Evolutionary conservation across 92 coral and sea anemone genomes (phyloP), one percentile per base, ranked within the genome.

Genomic region (Parazoanthus swiftii): DNA sequence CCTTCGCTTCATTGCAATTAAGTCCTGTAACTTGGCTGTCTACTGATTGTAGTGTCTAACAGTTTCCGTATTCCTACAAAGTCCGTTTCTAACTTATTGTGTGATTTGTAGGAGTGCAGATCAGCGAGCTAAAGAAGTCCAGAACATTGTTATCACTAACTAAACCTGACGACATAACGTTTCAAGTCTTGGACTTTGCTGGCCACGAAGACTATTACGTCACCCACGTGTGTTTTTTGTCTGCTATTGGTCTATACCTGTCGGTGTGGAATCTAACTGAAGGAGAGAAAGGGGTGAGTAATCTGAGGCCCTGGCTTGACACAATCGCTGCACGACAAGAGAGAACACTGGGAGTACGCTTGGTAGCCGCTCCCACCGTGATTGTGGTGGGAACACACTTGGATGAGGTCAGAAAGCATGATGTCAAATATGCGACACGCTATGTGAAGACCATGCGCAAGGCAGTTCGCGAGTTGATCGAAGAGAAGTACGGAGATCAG

Each of bases 101-200:
- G 20, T 46, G 13, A 50, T 29, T 46, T 58, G 38, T 86, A 91
- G 93, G 93, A 74, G 89, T 91, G 15, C 90, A 88, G 81, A 85
- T 91, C 80, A 91, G 91, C 35, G 81, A 88, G 67, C 44, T 91
- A n/a, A 77, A 76, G 82, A 83, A 76, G 66, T 72, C 33, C 23
- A 74, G 16, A 38, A 33, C 89, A 13, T 4, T 74, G 35, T 20
- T 51, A 35, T 56, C 71, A 23, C 74, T 54, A 18, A 18, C 74
- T 14, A 82, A 54, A 15, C 23, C 80, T 46, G 75, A 54, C 54
- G 81, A 74, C 51, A 44, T 79, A 80, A 86, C 13, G 8, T 93
- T 93, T 81, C 92, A 92, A 79, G 96, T 93, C 18, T 93, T 94
- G 96, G 96, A 93, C 78, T 93, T 93, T 81, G 96, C 93, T 0